Evolutionary conservation across 2,888 invertebrate genomes (phyloP).

Genomic region (Torymus aiolomorphi): DNA sequence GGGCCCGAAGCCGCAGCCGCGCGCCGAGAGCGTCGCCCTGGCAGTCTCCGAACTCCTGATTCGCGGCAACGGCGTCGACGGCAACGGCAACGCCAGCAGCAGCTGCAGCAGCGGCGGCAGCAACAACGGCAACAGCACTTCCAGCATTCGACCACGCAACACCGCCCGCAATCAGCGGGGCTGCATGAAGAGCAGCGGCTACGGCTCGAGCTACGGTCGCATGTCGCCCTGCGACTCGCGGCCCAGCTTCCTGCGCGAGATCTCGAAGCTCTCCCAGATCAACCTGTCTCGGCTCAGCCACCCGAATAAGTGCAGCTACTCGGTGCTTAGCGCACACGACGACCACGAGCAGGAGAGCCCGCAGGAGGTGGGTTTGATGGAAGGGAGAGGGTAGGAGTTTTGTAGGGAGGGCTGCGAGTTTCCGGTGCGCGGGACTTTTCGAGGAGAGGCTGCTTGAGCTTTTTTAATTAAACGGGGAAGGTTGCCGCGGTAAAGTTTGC

Average conservation of each 20-base stretch:
- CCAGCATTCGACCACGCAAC: constrained; percentile 7
- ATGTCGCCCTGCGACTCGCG: constrained; percentile 75
- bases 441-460: too few relatives aligned
- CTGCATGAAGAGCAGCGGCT: constrained; percentile 58
- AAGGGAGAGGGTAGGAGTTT: background rate
- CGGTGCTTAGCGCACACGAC: constrained; percentile 80
- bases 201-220: constrained; percentile 72
- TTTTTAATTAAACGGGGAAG: too few relatives aligned
- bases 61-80: constrained; percentile 70
- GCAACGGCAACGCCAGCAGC: constrained; percentile 64
- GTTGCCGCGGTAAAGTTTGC: too few relatives aligned
- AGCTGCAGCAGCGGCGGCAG: constrained; percentile 67
- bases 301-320: constrained; percentile 82
- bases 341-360: constrained; percentile 82
- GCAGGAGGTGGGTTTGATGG: constrained; percentile 65
- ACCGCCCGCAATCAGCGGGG: constrained; percentile 26
- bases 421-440: too few relatives aligned
- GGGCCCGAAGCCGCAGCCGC: constrained; percentile 81
- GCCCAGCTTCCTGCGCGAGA: constrained; percentile 80
- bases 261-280: constrained; percentile 84
- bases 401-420: too few relatives aligned
- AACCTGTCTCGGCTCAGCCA: constrained; percentile 82
- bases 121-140: background rate
- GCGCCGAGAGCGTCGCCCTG: constrained; percentile 83
- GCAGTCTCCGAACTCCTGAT: constrained; percentile 80